These are phyloP conservation scores for Lepidotrigona ventralis DNA, from an alignment of 1,140 invertebrate genomes.

Conservation along the genomic window DNA sequence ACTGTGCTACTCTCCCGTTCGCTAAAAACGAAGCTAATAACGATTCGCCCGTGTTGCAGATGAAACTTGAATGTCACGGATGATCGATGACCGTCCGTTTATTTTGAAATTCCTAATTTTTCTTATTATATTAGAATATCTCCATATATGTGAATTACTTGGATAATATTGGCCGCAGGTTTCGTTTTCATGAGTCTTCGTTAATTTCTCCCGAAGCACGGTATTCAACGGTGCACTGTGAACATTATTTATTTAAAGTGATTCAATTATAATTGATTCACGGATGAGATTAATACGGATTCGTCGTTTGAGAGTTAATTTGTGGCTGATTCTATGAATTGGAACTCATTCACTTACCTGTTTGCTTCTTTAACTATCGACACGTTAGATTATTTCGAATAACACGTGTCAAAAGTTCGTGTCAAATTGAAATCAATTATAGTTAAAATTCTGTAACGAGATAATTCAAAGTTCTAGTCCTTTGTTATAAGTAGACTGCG, in stretches of 20 bases:
- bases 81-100: constrained; percentile 46
- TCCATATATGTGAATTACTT: not conserved
- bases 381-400: too few species aligned
- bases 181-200: not conserved
- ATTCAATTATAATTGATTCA: not conserved
- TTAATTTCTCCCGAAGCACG: not conserved
- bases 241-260: too few species aligned
- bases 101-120: constrained; percentile 36
- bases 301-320: not conserved
- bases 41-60: constrained; percentile 3
- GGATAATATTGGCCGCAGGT: not conserved
- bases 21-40: constrained; percentile 11
- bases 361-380: not conserved
- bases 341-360: not conserved
- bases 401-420: too few species aligned
- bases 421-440: too few species aligned
- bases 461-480: too few species aligned
- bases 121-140: constrained; percentile 31
- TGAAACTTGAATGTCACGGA: constrained; percentile 24
- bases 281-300: constrained; percentile 1
- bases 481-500: too few species aligned
- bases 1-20: not conserved
- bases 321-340: not conserved
- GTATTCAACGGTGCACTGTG: too few species aligned
- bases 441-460: too few species aligned